A percentile compares a stretch with the other conserved stretches of the same genome.
Conservation (phyloP, 2,113 vertebrate genomes). For the Emydura subglobosa region DNA sequence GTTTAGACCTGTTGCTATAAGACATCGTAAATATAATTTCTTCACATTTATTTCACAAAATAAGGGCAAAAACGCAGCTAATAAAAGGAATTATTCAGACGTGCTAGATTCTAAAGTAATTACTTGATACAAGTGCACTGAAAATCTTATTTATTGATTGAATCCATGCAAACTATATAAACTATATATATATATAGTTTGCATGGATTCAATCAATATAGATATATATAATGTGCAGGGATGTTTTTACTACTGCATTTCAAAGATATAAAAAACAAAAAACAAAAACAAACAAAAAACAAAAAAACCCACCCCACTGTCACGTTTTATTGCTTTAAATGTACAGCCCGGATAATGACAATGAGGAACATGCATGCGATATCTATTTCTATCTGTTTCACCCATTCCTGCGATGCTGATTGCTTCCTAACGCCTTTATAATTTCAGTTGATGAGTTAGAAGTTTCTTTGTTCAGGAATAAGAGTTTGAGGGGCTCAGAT, state of each 20-base stretch:
- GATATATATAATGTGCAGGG: conserved; percentile 6
- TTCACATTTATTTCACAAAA: neutral
- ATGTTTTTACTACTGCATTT: neutral
- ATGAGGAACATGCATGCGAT: neutral
- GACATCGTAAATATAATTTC: neutral
- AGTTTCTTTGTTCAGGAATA: conserved; percentile 80
- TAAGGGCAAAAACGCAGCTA: neutral
- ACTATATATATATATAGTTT: no score
- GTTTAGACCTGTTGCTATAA: conserved; percentile 72
- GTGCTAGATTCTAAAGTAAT: conserved; percentile 27
- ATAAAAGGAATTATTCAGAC: neutral
- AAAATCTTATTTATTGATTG: neutral
- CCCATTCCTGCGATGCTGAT: conserved; percentile 55
- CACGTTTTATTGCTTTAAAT: neutral
- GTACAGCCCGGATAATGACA: neutral
- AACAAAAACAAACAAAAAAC: neutral
- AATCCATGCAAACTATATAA: neutral
- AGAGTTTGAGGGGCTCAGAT: conserved; percentile 73
- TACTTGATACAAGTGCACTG: neutral
- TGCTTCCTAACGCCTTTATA: conserved; percentile 53
- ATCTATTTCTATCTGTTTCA: conserved; percentile 22
- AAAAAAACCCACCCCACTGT: neutral
- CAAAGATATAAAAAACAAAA: conserved; percentile 3
- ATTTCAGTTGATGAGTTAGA: conserved; percentile 73
- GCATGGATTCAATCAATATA: no score